A percentile compares a stretch with the other conserved stretches of the same genome.
phyloP scores from a whole-genome alignment of 64 coral and sea anemone species.

The Trachythela sp. region DNA sequence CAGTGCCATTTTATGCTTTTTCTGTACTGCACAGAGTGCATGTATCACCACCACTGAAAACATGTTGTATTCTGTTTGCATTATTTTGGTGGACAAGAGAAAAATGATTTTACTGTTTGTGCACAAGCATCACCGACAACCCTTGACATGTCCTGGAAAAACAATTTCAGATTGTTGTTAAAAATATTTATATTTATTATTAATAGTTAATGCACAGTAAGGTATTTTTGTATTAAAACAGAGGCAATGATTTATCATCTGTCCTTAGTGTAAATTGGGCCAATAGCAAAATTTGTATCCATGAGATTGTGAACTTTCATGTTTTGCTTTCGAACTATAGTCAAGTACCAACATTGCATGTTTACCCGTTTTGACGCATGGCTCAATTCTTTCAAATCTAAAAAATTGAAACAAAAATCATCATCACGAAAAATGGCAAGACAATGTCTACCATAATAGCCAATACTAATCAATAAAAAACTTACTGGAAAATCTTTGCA shows the following conservation, averaged over 20 bases:
- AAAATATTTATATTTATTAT: too few relatives aligned
- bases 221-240: background rate
- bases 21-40: too few relatives aligned
- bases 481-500: slow-evolving; percentile 74
- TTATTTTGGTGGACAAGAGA: background rate
- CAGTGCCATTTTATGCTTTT: too few relatives aligned
- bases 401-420: background rate
- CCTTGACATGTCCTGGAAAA: background rate
- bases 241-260: background rate
- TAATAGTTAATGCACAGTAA: too few relatives aligned
- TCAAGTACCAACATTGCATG: too few relatives aligned
- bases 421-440: background rate
- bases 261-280: background rate
- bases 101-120: background rate
- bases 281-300: too few relatives aligned
- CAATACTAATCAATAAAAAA: background rate
- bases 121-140: background rate
- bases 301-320: too few relatives aligned
- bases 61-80: background rate
- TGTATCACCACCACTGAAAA: background rate
- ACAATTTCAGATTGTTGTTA: too few relatives aligned
- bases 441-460: background rate
- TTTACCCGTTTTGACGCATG: background rate
- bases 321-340: too few relatives aligned
- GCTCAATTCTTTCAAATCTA: background rate